Evolutionary conservation across 1,140 invertebrate genomes (phyloP).

Genomic region (Aphis gossypii): DNA sequence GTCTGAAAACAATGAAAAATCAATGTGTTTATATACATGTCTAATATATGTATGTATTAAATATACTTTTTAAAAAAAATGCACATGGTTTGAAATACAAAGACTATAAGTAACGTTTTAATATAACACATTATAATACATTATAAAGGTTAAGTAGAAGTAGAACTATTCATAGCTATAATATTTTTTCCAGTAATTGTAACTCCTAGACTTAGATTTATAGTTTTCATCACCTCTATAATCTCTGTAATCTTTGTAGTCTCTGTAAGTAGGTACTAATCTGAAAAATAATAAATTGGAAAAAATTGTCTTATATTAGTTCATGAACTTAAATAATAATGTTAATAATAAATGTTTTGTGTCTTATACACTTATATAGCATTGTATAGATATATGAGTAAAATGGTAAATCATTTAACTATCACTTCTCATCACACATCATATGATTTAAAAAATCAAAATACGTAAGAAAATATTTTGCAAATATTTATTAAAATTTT

Average conservation of each 20-base stretch:
- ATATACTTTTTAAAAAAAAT: constrained; percentile 1
- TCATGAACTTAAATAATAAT: neutral
- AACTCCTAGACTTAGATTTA: constrained; percentile 54
- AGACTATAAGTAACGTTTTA: neutral
- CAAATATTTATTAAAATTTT: too few relatives aligned
- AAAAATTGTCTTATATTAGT: neutral
- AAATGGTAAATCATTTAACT: neutral
- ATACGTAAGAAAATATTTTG: too few relatives aligned
- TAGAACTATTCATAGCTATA: constrained; percentile 40
- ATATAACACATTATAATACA: constrained; percentile 21
- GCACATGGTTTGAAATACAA: neutral
- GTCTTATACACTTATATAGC: neutral
- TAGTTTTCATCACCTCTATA: constrained; percentile 51
- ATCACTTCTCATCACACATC: too few relatives aligned
- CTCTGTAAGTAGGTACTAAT: constrained; percentile 45
- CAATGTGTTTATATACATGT: neutral
- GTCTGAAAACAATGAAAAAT: neutral
- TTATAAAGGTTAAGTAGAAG: neutral
- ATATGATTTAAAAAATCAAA: too few relatives aligned
- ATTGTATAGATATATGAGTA: neutral
- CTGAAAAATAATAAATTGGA: constrained; percentile 5
- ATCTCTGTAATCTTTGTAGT: constrained; percentile 54
- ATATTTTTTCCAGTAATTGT: constrained; percentile 55
- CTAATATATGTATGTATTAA: neutral
- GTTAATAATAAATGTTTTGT: neutral